Conservation (phyloP, 2,797 vertebrate genomes). For the Ciconia nigra region DNA sequence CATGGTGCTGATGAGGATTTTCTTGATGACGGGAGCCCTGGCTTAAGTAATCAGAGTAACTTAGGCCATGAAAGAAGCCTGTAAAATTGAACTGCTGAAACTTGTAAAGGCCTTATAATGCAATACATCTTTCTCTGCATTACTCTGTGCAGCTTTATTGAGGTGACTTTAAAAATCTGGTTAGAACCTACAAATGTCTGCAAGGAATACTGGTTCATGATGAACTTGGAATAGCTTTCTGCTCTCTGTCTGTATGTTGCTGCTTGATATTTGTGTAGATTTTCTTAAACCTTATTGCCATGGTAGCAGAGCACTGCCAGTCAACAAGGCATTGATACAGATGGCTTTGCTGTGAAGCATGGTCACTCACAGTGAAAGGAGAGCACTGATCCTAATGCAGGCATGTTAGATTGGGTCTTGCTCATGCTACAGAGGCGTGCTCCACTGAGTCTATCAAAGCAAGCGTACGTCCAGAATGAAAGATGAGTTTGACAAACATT, state of each 20-base stretch:
- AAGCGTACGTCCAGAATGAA: accelerated
- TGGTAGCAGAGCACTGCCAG: neutral
- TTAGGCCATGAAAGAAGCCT: neutral
- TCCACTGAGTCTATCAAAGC: neutral
- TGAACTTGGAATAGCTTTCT: neutral
- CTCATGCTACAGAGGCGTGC: neutral
- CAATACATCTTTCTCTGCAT: neutral
- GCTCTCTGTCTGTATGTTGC: neutral
- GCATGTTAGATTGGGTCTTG: neutral
- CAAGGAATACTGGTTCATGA: neutral
- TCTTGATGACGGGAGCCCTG: neutral
- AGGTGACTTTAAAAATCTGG: neutral
- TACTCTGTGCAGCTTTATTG: neutral
- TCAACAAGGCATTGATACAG: neutral
- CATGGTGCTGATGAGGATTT: neutral
- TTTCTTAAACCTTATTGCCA: neutral
- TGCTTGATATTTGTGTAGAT: neutral
- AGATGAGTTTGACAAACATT: neutral
- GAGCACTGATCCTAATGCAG: accelerated
- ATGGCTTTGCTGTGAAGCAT: neutral
- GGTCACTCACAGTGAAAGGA: neutral
- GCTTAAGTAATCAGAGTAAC: neutral
- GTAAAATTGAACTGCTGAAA: neutral
- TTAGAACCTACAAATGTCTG: neutral
- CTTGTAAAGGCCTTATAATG: neutral